Base-by-base conservation (phyloP, 2,797 vertebrate genomes). In the Pseudomugil tenellus region DNA sequence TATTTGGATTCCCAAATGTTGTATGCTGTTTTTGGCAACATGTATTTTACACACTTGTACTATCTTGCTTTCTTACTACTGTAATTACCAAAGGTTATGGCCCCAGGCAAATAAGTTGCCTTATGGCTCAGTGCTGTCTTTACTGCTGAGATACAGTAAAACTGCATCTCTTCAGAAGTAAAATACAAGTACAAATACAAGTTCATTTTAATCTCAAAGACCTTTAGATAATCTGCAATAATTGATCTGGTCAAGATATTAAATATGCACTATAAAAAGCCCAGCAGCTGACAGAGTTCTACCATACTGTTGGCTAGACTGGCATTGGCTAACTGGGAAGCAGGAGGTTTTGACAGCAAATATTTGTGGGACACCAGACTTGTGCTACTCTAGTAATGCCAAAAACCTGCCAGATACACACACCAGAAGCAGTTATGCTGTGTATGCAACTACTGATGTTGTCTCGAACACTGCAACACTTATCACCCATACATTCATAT, bases 291-390 rank as follows among this genome's bases (percentile, higher is more conserved):
- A 46, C 41, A n/a, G 19, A 17, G 21, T 46, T 66, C 37, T 67
- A 58, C 63, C 39, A 60, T 48, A 48, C 56, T 78, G 74, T 72
- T 77, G 64, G 68, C 52, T 48, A 58, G 56, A 62, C 53, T 57
- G 37, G 39, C 32, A 64, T 60, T 8, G 21, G 62, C 29, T 72
- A 79, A 76, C 72, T 57, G 70, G 58, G 61, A 29, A 68, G 72
- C 62, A 51, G 49, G 58, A n/a, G 68, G 53, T 53, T 62, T 21
- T 75, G 68, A 79, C 65, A 63, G 52, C 26, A 6, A 2, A 52
- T 56, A 62, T 58, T 43, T 35, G 43, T 6, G n/a, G 13, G n/a
- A 61, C 51, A 70, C 55, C 54, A 46, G 58, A 58, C 49, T 29
- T 25, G 39, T 52, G 21, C 7, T 74, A 63, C 51, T 26, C 17